Base-by-base conservation (phyloP, 1,140 invertebrate genomes). In the Drosophila burlai region DNA sequence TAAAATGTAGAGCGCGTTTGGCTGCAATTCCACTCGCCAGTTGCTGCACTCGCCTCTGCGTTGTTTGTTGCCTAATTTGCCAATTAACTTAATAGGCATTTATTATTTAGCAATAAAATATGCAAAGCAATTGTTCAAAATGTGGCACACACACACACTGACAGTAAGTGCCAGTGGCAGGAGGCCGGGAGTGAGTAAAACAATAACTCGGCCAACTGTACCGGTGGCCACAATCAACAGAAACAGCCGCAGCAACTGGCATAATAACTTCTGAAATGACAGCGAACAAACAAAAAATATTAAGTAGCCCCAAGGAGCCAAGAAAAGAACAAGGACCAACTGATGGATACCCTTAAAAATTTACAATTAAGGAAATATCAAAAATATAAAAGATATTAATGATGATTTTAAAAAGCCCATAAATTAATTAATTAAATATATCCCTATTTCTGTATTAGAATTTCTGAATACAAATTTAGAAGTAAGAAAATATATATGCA, bases 21-120 rank as follows among this genome's bases (percentile, higher is more conserved):
- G 54, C 54, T 71, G 69, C 43, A 50, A 42, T 71, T 36, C 24
- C 49, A 47, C 26, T 63, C 11, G 62, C 54, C 55, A 65, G 71
- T 75, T 69, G 71, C 64, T 68, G 72, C 69, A 80, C 59, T 80
- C 58, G 63, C 47, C 52, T 83, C 50, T 60, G 62, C 66, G 72
- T 64, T 83, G 62, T 81, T 78, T 91, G 71, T 61, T 74, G 82
- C 84, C 86, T 90, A 90, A 90, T 90, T 90, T 90, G 85, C 82
- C 85, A 90, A 90, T 90, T 90, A 90, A 90, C 47, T 90, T 90
- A 90, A 90, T 90, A 85, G 85, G 86, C 86, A 91, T 90, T 90
- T 90, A 90, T 90, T 90, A 90, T 90, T 90, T 90, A 91, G 85
- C 85, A 90, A 90, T 90, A 90, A 90, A 90, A 90, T 91, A 90